Evolutionary conservation across 2,888 invertebrate genomes (phyloP).

Genomic region (Drosophila niveifrons): DNA sequence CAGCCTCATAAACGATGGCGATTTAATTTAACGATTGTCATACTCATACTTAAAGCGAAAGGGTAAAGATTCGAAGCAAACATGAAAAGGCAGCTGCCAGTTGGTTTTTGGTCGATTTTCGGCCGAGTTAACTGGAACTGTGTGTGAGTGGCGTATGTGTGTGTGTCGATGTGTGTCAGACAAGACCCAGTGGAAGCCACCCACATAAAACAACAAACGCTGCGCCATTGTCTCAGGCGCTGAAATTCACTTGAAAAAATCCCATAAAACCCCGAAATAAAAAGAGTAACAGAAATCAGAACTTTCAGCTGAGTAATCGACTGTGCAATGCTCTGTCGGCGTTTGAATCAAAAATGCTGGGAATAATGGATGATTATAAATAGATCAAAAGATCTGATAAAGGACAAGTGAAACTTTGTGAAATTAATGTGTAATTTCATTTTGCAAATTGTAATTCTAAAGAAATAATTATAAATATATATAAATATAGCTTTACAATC

Average conservation of each 20-base stretch:
- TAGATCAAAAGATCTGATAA: too few relatives aligned
- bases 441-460: too few relatives aligned
- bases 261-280: constrained; percentile 47
- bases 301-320: constrained; percentile 28
- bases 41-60: constrained; percentile 58
- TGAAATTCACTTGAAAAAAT: constrained; percentile 78
- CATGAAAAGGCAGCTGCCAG: constrained; percentile 17
- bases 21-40: constrained; percentile 80
- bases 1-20: constrained; percentile 76
- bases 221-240: constrained; percentile 70
- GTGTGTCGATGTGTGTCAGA: constrained; percentile 15
- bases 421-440: too few relatives aligned
- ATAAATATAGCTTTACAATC: too few relatives aligned
- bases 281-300: constrained; percentile 38
- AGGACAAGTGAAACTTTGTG: too few relatives aligned
- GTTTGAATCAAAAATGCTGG: neutral
- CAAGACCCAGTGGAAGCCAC: constrained; percentile 64
- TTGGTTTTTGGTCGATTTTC: constrained; percentile 43
- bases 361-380: too few relatives aligned
- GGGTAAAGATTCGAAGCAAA: constrained; percentile 35
- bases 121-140: constrained; percentile 69
- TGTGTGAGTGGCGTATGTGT: constrained; percentile 21
- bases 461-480: too few relatives aligned
- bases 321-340: constrained; percentile 48
- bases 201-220: constrained; percentile 75